Evolutionary conservation across 2,113 vertebrate genomes (phyloP), one percentile per base, ranked within the genome.

Genomic region (Alosa alosa): DNA sequence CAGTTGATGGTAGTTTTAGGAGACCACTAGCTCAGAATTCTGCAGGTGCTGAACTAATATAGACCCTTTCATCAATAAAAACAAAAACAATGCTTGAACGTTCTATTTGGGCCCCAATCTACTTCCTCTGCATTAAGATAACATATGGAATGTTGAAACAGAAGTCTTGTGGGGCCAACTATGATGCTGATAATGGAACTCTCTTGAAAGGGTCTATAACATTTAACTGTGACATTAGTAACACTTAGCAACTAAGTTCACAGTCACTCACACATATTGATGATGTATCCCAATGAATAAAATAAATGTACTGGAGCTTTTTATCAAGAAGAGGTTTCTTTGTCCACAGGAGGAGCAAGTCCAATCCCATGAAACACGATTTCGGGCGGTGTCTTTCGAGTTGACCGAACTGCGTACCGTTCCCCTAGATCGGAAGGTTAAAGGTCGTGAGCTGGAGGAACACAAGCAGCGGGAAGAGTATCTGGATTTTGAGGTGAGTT

Each of bases 401-500:
- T 91, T 98, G 83, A 93, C 94, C 1, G 97, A 98, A 41, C 95
- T 98, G 82, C 94, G 92, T 0, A 94, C 95, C 3, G 85, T 92
- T 0, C 92, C 95, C 0, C 95, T 96, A 0, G 96, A 97, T 83
- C 95, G 94, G 47, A 98, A 97, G 90, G 93, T 95, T 78, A 97
- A 97, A 88, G 96, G 97, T 91, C 97, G 97, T 78, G 98, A 99
- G 89, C 94, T 96, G 0, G 98, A 99, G 82, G 98, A 99, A 85
- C 94, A 96, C 89, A 96, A 97, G 87, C 97, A 97, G 86, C 96
- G 97, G 31, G 96, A 96, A 85, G 97, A 99, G 86, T 99, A 99
- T 84, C 93, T 99, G 94, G 96, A 99, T 88, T 99, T 99, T 83
- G 98, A 99, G 97, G 98, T 99, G 89, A 95, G 94, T 45, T 78